Evolutionary conservation across 2,113 vertebrate species (phyloP).

Genomic region (Sebastes fasciatus): DNA sequence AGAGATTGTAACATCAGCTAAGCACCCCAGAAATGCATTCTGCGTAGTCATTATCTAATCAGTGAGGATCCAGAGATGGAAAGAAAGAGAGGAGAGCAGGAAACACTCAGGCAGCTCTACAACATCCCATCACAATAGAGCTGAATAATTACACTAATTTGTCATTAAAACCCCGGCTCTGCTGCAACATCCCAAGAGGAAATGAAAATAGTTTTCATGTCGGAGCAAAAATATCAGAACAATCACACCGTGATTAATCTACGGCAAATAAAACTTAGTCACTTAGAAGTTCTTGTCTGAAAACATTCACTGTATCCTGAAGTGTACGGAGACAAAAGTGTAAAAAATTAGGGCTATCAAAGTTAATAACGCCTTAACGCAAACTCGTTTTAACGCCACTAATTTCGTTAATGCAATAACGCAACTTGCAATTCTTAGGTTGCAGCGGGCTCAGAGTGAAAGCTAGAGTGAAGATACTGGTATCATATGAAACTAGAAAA

Average conservation of each 20-base stretch:
- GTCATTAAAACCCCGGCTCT: constrained; percentile 8
- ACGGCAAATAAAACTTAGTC: not conserved
- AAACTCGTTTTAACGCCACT: too few species aligned
- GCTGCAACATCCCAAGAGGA: not conserved
- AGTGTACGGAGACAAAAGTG: not conserved
- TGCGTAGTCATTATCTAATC: constrained; percentile 34
- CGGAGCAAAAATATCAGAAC: not conserved
- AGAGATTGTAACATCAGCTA: constrained; percentile 17
- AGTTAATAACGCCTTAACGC: too few species aligned
- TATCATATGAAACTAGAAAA: too few species aligned
- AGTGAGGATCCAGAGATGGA: not conserved
- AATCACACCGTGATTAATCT: not conserved
- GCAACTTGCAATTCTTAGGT: too few species aligned
- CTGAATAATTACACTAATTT: constrained; percentile 29
- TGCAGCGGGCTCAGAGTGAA: too few species aligned
- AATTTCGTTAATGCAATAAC: too few species aligned
- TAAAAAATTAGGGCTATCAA: not conserved
- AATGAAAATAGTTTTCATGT: not conserved
- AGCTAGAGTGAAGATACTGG: too few species aligned
- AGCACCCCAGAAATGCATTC: constrained; percentile 13
- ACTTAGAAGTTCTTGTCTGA: not conserved
- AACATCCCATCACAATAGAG: constrained; percentile 25
- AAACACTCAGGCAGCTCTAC: constrained; percentile 14
- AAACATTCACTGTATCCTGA: not conserved
- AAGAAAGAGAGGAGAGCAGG: not conserved